Conservation (phyloP, 2,888 invertebrate species). For the Peribatodes rhomboidaria region DNA sequence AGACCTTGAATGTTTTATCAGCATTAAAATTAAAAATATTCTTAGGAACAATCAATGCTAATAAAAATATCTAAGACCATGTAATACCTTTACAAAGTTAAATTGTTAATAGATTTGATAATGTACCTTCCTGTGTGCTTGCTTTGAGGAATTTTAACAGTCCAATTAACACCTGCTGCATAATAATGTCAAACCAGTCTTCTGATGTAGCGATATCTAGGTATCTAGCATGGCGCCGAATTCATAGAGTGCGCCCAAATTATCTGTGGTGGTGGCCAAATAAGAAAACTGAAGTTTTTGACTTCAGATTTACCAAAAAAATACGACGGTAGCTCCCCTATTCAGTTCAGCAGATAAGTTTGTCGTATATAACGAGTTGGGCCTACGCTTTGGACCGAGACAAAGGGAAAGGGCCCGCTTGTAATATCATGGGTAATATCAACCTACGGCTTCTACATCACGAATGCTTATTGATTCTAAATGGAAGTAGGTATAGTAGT, state of each 20-base stretch:
- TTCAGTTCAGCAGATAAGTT: not conserved
- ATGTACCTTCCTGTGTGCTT: not conserved
- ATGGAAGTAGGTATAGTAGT: not conserved
- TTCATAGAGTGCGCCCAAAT: not conserved
- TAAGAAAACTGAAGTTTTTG: not conserved
- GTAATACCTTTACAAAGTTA: not conserved
- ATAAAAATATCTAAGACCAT: not conserved
- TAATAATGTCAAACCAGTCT: constrained; percentile 9
- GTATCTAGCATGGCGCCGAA: constrained; percentile 37
- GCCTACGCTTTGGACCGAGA: constrained; percentile 42
- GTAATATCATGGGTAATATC: constrained; percentile 46
- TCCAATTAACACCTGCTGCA: constrained; percentile 26
- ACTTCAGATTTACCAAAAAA: not conserved
- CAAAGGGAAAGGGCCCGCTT: constrained; percentile 49
- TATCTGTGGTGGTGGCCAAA: not conserved
- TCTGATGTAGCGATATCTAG: constrained; percentile 4
- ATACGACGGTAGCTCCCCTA: not conserved
- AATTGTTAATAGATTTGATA: not conserved
- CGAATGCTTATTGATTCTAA: constrained; percentile 24
- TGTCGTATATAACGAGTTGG: constrained; percentile 26
- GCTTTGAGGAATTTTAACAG: constrained; percentile 32
- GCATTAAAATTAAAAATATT: no score
- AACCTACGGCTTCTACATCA: constrained; percentile 33
- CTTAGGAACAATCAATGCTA: not conserved
- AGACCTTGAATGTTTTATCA: no score